Evolutionary conservation across 2,888 invertebrate genomes (phyloP).

Genomic region (Sinelater perroti): DNA sequence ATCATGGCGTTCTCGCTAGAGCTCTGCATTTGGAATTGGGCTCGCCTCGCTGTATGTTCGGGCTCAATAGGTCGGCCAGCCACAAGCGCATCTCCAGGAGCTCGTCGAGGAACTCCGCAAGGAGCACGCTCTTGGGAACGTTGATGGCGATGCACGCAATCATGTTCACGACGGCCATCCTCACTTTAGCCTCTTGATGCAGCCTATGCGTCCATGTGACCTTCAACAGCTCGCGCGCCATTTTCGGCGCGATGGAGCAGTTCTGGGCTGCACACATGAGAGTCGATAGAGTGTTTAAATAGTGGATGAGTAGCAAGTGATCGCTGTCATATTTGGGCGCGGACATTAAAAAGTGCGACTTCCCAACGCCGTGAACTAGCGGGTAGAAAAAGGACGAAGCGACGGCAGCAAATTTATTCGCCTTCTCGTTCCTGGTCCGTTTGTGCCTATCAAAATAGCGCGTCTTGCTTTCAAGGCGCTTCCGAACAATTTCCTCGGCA

Average conservation of each 20-base stretch:
- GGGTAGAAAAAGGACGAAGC: slow-evolving; percentile 88
- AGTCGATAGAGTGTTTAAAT: slow-evolving; percentile 73
- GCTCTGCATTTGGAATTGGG: slow-evolving; percentile 70
- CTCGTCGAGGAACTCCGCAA: slow-evolving; percentile 68
- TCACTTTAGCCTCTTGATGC: slow-evolving; percentile 72
- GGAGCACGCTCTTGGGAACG: slow-evolving; percentile 67
- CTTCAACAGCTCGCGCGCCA: slow-evolving; percentile 73
- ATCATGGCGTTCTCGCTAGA: slow-evolving; percentile 70
- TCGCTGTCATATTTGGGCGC: slow-evolving; percentile 70
- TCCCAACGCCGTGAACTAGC: slow-evolving; percentile 73
- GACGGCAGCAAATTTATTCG: slow-evolving; percentile 76
- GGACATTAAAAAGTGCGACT: slow-evolving; percentile 65
- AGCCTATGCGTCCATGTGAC: slow-evolving; percentile 73
- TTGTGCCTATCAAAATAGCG: slow-evolving; percentile 64
- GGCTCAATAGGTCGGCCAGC: slow-evolving; percentile 68
- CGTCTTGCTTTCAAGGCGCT: slow-evolving; percentile 77
- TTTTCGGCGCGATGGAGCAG: slow-evolving; percentile 69
- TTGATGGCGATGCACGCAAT: slow-evolving; percentile 72
- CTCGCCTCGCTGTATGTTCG: slow-evolving; percentile 69
- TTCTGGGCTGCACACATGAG: slow-evolving; percentile 75
- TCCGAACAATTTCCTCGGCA: slow-evolving; percentile 71
- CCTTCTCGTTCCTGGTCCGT: slow-evolving; percentile 50
- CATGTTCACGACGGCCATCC: slow-evolving; percentile 72
- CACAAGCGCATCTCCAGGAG: slow-evolving; percentile 73
- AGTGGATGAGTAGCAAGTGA: slow-evolving; percentile 72